Conservation (phyloP, 2,888 invertebrate genomes). For the Salticus scenicus region DNA sequence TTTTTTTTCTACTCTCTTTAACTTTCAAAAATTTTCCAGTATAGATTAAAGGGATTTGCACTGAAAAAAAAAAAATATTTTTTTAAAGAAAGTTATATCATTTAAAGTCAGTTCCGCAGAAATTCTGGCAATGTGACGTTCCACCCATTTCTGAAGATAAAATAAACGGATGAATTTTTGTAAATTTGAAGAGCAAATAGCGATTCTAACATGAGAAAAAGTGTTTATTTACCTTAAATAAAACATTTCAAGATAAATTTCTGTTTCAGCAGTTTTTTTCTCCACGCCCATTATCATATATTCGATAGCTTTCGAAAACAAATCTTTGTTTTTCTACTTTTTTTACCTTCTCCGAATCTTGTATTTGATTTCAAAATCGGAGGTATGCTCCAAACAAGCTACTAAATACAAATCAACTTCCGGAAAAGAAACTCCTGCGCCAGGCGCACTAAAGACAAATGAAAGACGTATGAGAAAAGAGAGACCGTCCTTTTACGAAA, state of each 20-base stretch:
- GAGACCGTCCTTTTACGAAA: not conserved
- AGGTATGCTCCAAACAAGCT: not conserved
- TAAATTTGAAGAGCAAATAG: not conserved
- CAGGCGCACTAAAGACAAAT: constrained; percentile 42
- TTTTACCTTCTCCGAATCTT: not conserved
- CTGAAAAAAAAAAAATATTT: too few relatives aligned
- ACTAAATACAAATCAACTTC: constrained; percentile 45
- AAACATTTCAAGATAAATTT: not conserved
- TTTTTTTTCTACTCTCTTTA: too few relatives aligned
- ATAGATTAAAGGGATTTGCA: too few relatives aligned
- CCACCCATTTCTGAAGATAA: too few relatives aligned
- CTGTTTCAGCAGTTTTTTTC: not conserved
- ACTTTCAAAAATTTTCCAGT: too few relatives aligned
- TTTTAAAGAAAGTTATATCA: too few relatives aligned
- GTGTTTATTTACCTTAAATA: not conserved
- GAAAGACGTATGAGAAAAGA: constrained; percentile 26
- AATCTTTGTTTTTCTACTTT: too few relatives aligned
- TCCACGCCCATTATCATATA: not conserved
- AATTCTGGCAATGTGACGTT: too few relatives aligned
- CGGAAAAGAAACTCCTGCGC: constrained; percentile 25
- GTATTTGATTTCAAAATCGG: constrained; percentile 3
- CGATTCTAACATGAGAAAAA: not conserved
- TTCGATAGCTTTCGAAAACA: not conserved
- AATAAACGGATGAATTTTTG: not conserved
- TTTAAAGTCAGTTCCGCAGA: too few relatives aligned